Base-by-base conservation (phyloP, 2,797 vertebrate genomes). In the Trachops cirrhosus region DNA sequence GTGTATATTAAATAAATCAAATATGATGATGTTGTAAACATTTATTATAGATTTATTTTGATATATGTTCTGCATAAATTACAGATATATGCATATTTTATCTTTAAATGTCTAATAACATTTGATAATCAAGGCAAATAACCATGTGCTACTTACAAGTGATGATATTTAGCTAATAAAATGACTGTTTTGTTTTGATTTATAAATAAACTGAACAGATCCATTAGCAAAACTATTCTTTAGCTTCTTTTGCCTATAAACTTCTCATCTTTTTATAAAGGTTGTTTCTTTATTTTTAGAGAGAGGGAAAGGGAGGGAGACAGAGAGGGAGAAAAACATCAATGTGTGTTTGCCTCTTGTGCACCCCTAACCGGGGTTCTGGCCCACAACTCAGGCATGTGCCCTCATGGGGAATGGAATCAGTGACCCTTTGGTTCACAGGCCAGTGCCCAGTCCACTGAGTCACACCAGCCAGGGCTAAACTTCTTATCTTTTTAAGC, bases 1-100 rank as follows among this genome's bases (percentile, higher is more conserved):
- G 82, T 93, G 79, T 93, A 91, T 94, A 97, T 97, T 97, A 97
- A 97, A 97, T 96, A 98, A 98, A 97, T 82, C 80, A 98, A 97
- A 97, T 97, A 95, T 75, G 93, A 93, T 90, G 0, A 96, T 96
- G 62, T 1, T 97, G 37, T 97, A 96, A 98, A 96, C 79, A 97
- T 97, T 96, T 68, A 97, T 97, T 97, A 97, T 93, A 96, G 86
- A 59, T 97, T 96, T 97, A 93, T 83, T 97, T 97, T 97, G 14
- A 78, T 96, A 97, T 97, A 96, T 98, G 34, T 95, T 97, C 68
- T 97, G 73, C 92, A 97, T 96, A 95, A 86, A 96, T 97, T 97
- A 95, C 7, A 96, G 37, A 96, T 94, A 82, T 34, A 26, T 94
- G 44, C 41, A 98, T 95, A 44, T 94, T 84, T 95, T 96, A 91